These are phyloP conservation scores for Lophotis ruficrista DNA, from an alignment of 2,113 vertebrate genomes.

Conservation along the genomic window DNA sequence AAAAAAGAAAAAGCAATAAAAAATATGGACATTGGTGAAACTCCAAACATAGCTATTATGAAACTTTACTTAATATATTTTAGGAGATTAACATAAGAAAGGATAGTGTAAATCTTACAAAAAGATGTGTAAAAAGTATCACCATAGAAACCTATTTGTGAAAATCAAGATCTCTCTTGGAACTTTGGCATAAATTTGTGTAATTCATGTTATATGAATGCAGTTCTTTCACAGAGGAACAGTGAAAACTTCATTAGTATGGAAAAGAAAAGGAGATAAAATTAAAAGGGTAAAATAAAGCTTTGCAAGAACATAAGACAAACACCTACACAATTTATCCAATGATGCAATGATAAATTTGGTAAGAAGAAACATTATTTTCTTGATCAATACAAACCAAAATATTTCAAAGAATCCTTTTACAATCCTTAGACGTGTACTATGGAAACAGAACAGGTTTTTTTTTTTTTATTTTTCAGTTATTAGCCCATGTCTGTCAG, in stretches of 20 bases:
- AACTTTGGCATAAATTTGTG: constrained; percentile 13
- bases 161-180: neutral
- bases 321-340: neutral
- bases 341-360: neutral
- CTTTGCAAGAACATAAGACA: neutral
- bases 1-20: neutral
- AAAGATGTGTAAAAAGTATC: constrained; percentile 20
- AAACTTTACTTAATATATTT: neutral
- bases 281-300: neutral
- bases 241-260: neutral
- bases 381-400: neutral
- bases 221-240: neutral
- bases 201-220: neutral
- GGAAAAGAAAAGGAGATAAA: neutral
- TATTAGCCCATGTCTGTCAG: neutral
- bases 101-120: neutral
- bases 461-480: neutral
- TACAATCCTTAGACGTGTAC: neutral
- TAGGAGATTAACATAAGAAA: constrained; percentile 26
- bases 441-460: neutral
- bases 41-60: neutral
- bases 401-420: neutral
- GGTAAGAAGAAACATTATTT: neutral
- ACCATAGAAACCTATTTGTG: constrained; percentile 26
- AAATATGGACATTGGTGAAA: neutral